phyloP scores from a whole-genome alignment of 2,888 invertebrate species.

The Helicoverpa assulta region DNA sequence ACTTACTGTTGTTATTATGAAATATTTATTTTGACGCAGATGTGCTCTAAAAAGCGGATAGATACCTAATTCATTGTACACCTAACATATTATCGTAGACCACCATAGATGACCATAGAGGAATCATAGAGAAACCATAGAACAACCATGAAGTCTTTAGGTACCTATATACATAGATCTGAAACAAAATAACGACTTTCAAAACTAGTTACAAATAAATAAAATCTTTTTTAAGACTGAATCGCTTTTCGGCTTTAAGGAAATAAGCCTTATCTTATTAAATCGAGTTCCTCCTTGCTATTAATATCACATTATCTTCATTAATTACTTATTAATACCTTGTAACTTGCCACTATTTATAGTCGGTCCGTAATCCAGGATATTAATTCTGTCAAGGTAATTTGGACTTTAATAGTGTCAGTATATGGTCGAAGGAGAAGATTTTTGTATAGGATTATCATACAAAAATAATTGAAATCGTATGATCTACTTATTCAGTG shows the following conservation, averaged over 20 bases:
- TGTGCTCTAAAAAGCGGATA: too few species aligned
- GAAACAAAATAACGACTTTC: too few species aligned
- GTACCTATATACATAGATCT: too few species aligned
- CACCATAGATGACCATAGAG: too few species aligned
- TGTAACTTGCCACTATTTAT: slow-evolving; percentile 23
- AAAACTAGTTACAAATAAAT: too few species aligned
- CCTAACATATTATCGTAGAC: too few species aligned
- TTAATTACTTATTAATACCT: slow-evolving; percentile 47
- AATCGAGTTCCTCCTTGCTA: slow-evolving; percentile 8
- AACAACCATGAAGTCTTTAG: too few species aligned
- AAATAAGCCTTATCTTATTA: slow-evolving; percentile 31
- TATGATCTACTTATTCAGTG: not conserved
- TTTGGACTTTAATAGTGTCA: not conserved
- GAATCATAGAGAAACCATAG: too few species aligned
- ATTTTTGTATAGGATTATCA: not conserved
- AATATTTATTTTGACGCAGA: too few species aligned
- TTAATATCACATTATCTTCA: slow-evolving; percentile 49
- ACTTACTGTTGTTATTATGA: too few species aligned
- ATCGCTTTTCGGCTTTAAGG: not conserved
- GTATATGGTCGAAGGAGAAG: not conserved
- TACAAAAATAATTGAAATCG: not conserved
- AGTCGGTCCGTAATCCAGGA: not conserved
- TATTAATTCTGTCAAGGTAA: not conserved
- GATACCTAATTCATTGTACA: too few species aligned
- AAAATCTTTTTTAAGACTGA: slow-evolving; percentile 1